Evolutionary conservation across 2,797 vertebrate genomes (phyloP), one percentile per base, ranked within the genome.

Genomic region (Melanitta fusca): DNA sequence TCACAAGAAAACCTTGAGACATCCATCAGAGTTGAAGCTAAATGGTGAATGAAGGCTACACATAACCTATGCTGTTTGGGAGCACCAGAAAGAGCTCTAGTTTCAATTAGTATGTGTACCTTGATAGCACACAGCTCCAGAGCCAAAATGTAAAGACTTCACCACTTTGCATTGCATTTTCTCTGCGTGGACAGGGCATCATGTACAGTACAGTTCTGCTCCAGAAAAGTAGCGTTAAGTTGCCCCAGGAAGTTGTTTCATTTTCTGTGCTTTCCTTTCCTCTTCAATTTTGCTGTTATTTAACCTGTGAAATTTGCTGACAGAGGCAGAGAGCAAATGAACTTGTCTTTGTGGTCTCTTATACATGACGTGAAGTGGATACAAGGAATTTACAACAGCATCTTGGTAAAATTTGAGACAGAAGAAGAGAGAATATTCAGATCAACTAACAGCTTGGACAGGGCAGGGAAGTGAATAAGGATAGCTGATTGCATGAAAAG

Each of bases 111-210:
- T 21, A 38, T 0, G 0, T 32, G 19, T 57, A 28, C 7, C 41
- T 32, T 56, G 11, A 14, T 8, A 78, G 41, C 9, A 56, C 6
- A 2, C 30, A 57, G 24, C 17, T 70, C 34, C 17, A 41, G 10
- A 10, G 18, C n/a, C 30, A 85, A 85, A 79, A 47, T 14, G 15
- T 49, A 49, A 41, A 38, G 22, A 19, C 27, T 51, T 81, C n/a
- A 77, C 14, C 3, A 0, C 14, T 58, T 47, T 36, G 6, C 18
- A 14, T 20, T 56, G 21, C 9, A 62, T 12, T 0, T 0, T 7
- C 20, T 36, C 56, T 45, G n/a, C 47, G 41, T 0, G 0, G 30
- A 53, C 21, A 34, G 10, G 27, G 39, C 25, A 10, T 11, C 8
- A 15, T 0, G 1, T 34, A 11, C 28, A 21, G 10, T 24, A 5